Evolutionary conservation across 2,888 invertebrate species (phyloP).

Genomic region (Noctua comes): DNA sequence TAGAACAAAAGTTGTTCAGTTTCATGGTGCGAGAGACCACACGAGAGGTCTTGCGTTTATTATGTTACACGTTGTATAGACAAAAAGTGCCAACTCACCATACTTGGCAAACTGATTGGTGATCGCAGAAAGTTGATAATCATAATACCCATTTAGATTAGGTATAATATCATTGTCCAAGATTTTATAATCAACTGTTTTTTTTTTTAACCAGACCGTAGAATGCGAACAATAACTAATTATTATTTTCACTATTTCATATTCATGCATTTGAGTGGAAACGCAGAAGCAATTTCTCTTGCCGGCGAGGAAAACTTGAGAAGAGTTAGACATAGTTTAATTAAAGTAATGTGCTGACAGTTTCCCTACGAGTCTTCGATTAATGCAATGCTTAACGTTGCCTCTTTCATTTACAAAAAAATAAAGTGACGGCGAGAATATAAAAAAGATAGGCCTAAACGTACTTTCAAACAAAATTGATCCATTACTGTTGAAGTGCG

Average conservation of each 20-base stretch:
- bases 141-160: not conserved
- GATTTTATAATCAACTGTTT: not conserved
- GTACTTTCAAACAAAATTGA: conserved; percentile 62
- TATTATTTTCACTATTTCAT: too few species aligned
- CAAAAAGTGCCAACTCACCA: not conserved
- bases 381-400: not conserved
- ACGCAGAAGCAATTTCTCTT: not conserved
- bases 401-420: conserved; percentile 27
- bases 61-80: too few species aligned
- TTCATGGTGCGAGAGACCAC: too few species aligned
- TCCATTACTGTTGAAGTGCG: conserved; percentile 64
- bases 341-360: not conserved
- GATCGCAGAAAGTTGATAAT: not conserved
- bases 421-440: conserved; percentile 27
- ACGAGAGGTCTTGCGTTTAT: too few species aligned
- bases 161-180: not conserved
- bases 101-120: not conserved
- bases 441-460: conserved; percentile 54
- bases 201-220: not conserved
- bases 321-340: not conserved
- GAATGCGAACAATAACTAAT: not conserved
- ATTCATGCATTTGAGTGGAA: too few species aligned
- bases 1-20: too few species aligned
- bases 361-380: not conserved
- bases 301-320: not conserved